A percentile compares a stretch with the other conserved stretches of the same genome.
These are phyloP conservation scores for Scalopus aquaticus DNA, from an alignment of 2,113 vertebrate species.

Conservation along the genomic window DNA sequence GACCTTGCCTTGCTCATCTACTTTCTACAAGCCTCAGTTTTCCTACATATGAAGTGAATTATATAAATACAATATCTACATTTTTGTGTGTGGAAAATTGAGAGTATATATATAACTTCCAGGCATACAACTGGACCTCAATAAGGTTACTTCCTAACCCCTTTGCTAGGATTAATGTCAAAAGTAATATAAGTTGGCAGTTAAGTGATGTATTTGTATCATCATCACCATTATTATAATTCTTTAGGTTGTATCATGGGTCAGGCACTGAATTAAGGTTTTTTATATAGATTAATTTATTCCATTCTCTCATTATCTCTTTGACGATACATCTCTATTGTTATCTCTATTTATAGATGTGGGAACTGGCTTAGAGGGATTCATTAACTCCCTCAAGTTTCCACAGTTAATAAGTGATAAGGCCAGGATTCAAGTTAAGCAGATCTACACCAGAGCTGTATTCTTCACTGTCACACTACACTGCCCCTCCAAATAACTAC, in stretches of 20 bases:
- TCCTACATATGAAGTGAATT: background rate
- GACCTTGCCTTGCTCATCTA: background rate
- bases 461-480: background rate
- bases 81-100: background rate
- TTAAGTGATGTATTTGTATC: background rate
- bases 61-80: background rate
- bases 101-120: background rate
- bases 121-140: background rate
- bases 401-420: background rate
- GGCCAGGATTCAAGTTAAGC: background rate
- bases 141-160: background rate
- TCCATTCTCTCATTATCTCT: background rate
- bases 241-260: background rate
- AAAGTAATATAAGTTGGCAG: constrained; percentile 66
- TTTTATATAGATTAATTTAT: background rate
- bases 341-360: background rate
- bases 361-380: background rate
- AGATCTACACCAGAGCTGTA: background rate
- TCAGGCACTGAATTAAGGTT: background rate
- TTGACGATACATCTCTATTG: background rate
- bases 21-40: background rate
- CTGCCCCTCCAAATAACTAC: background rate
- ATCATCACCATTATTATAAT: background rate
- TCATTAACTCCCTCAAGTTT: background rate
- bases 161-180: constrained; percentile 72